Percentiles rank a stretch among this genome's conserved stretches.
Evolutionary conservation across 2,888 invertebrate genomes (phyloP).

Genomic region (Timema cristinae): DNA sequence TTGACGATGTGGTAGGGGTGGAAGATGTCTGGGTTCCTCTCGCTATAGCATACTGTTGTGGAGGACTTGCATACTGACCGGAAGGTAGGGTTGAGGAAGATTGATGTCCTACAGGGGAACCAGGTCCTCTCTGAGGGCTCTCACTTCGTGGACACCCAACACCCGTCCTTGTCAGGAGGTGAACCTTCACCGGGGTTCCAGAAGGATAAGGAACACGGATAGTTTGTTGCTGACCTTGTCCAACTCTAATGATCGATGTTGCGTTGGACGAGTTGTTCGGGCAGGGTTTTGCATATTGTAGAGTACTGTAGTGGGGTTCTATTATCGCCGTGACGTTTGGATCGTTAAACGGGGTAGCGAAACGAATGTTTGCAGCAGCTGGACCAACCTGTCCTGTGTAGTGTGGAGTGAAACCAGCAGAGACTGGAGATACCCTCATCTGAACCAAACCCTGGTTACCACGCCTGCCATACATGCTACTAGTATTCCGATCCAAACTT

Average conservation of each 20-base stretch:
- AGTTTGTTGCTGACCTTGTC: conserved; percentile 44
- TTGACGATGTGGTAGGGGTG: conserved; percentile 19
- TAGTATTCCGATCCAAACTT: conserved; percentile 25
- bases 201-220: conserved; percentile 45
- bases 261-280: conserved; percentile 20
- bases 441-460: conserved; percentile 29
- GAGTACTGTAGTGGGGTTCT: conserved; percentile 33
- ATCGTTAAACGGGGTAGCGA: conserved; percentile 18
- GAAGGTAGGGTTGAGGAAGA: background rate
- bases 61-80: conserved; percentile 16
- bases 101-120: conserved; percentile 13
- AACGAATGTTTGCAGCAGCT: background rate
- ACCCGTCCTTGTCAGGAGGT: conserved; percentile 36
- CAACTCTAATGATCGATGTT: conserved; percentile 36
- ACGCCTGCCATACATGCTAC: conserved; percentile 15
- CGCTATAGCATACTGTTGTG: conserved; percentile 36
- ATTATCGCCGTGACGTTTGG: conserved; percentile 27
- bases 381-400: background rate
- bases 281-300: conserved; percentile 2
- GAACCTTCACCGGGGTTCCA: conserved; percentile 44
- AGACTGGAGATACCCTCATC: conserved; percentile 32
- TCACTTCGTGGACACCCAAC: conserved; percentile 23
- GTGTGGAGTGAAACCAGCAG: conserved; percentile 9
- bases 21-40: conserved; percentile 36
- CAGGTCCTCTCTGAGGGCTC: conserved; percentile 27